phyloP scores from a whole-genome alignment of 2,113 vertebrate genomes.

The Cisticola juncidis region DNA sequence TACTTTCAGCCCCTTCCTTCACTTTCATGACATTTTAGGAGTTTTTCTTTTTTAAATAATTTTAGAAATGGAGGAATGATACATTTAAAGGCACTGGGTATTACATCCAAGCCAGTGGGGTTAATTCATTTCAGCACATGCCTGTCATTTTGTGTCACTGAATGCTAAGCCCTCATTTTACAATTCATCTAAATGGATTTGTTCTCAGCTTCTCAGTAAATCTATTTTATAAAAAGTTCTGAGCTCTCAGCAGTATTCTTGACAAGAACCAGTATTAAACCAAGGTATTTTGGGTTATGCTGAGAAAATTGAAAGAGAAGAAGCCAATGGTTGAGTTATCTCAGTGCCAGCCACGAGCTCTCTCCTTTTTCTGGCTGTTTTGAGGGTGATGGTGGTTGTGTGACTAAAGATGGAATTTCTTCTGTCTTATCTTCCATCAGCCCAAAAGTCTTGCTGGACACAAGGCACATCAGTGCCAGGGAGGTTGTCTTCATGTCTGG shows the following conservation, averaged over 20 bases:
- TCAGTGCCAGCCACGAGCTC: background rate
- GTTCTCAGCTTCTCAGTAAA: constrained; percentile 6
- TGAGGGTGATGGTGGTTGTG: accelerated
- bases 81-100: constrained; percentile 8
- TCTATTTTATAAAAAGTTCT: constrained; percentile 16
- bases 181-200: constrained; percentile 52
- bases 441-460: background rate
- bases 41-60: constrained; percentile 27
- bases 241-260: constrained; percentile 21
- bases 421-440: background rate
- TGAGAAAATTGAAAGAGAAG: background rate
- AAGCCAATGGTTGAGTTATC: background rate
- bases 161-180: constrained; percentile 38
- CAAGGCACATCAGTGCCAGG: background rate
- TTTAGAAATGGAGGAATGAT: constrained; percentile 20
- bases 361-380: background rate
- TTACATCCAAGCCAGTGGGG: constrained; percentile 18
- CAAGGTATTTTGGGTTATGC: background rate
- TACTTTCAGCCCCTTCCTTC: constrained; percentile 23
- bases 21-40: background rate
- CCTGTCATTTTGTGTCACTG: constrained; percentile 17
- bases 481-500: background rate
- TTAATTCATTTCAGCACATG: constrained; percentile 49
- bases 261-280: background rate
- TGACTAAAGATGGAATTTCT: background rate